Evolutionary conservation across 2,113 vertebrate species (phyloP).

Genomic region (Trichomycterus rosablanca): DNA sequence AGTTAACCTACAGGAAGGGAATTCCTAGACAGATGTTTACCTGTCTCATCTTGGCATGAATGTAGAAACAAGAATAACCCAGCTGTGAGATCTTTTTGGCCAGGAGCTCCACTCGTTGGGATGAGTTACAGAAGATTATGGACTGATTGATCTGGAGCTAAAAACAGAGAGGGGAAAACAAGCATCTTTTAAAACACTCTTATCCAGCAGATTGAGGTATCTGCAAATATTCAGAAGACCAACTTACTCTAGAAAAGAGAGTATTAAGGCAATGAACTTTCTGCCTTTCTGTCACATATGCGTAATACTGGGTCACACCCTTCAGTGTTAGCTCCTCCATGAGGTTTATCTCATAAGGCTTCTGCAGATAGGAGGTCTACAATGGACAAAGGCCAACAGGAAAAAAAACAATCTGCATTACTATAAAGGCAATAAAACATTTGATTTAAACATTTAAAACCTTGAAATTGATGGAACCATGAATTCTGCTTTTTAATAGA

Average conservation of each 20-base stretch:
- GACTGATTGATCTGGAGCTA: conserved; percentile 99
- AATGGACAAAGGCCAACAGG: not conserved
- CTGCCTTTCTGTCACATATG: conserved; percentile 97
- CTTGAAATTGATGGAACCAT: too few species aligned
- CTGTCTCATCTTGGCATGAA: conserved; percentile 99
- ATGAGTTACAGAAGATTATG: conserved; percentile 99
- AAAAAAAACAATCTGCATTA: not conserved
- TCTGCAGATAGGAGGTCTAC: conserved; percentile 42
- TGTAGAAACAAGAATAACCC: conserved; percentile 99
- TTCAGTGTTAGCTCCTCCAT: conserved; percentile 99
- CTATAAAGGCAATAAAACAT: too few species aligned
- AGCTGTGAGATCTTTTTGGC: conserved; percentile 99
- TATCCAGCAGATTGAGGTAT: too few species aligned
- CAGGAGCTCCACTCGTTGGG: conserved; percentile 95
- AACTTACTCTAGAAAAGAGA: conserved; percentile 91
- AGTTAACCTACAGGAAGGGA: too few species aligned
- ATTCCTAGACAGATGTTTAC: too few species aligned
- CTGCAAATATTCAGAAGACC: too few species aligned
- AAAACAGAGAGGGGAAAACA: conserved; percentile 8
- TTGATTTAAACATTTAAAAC: too few species aligned
- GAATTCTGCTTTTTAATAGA: too few species aligned
- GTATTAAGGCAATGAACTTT: conserved; percentile 99
- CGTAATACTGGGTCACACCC: conserved; percentile 99
- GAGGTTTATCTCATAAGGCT: conserved; percentile 98
- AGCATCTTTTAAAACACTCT: not conserved